Base-by-base conservation (phyloP, 1,140 invertebrate genomes). In the Glossosoma conforme region DNA sequence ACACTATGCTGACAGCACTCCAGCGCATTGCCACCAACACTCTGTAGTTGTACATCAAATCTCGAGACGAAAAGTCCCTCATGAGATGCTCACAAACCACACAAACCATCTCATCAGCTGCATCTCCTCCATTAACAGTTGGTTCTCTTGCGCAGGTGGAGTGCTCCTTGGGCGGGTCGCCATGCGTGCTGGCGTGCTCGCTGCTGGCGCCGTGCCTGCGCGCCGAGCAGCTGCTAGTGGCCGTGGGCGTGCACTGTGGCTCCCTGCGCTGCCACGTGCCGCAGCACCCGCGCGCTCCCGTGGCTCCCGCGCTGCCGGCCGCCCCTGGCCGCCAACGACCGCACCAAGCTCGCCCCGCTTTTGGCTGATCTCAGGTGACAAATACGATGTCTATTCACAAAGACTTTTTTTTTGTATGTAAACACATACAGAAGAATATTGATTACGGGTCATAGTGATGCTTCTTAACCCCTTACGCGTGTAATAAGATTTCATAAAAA, bases 241-340 rank as follows among this genome's bases (percentile, higher is more conserved):
- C 92, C 30, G 90, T 97, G 22, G 93, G 97, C 64, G 93, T 91
- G 32, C 91, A 96, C 64, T 91, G 89, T n/a, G 95, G 94, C 3
- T 86, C 88, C 68, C 77, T 93, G 51, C 83, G 87, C 28, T 91
- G 89, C 59, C 91, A 94, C 64, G 87, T 97, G 28, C 92, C 93
- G 11, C 91, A 93, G 64, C 91, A 92, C 69, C 67, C 77, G 37
- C 84, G 85, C 61, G 84, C 87, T 30, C 84, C 89, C 11, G 76
- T 88, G 19, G 85, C 91, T 44, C 77, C 81, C 11, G 92, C 95
- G 49, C 78, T 97, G 50, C 88, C 92, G 56, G 69, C 80, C 32
- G 82, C 84, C 33, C n/a, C 73, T 97, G 1, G 71, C 72, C 30
- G 58, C 58, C 22, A 58, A 65, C 14, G 65, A 71, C 51, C 42